Base-by-base conservation (phyloP, 2,888 invertebrate species). In the Apodemia mormo region DNA sequence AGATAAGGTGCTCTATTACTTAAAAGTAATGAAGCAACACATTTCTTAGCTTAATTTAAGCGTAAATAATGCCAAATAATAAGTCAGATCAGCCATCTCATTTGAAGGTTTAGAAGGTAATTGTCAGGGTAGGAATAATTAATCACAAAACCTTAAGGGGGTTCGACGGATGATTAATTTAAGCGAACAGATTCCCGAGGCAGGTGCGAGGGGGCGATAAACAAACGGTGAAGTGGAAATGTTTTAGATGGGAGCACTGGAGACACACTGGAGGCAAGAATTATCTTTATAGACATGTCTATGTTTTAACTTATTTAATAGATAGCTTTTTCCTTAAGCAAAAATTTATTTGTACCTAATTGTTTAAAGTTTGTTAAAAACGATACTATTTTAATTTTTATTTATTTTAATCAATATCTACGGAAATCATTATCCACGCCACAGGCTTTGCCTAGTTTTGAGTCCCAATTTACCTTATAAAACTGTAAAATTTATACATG, bases 121-220 rank as follows among this genome's bases (percentile, higher is more conserved):
- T 85, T 82, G 81, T 76, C 82, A 65, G 65, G 65, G 79, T 76
- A 77, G 65, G 78, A 80, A 81, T 81, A 82, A 86, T 85, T 82
- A 85, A 85, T 85, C 82, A 80, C 78, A 67, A 65, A 56, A 68
- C 70, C 70, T 71, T 73, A 73, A 76, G 78, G 79, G 76, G 80
- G 81, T 82, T 82, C 82, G 84, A 80, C 81, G 81, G 82, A 82
- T 82, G 85, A 89, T 87, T 86, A 87, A 88, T 89, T 82, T 78
- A 72, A 78, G 73, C 71, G 74, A 71, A 80, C 79, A 77, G 81
- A 80, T 80, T 80, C 77, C 78, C 76, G 79, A 79, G 81, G 78
- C 84, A 85, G 85, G 87, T 86, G 87, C 75, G 79, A 80, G 75
- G 74, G 72, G 73, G 79, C 77, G 76, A 79, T 80, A 84, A 81